These are phyloP conservation scores for Amazona vittata DNA, from an alignment of 2,113 vertebrate genomes.

Conservation along the genomic window DNA sequence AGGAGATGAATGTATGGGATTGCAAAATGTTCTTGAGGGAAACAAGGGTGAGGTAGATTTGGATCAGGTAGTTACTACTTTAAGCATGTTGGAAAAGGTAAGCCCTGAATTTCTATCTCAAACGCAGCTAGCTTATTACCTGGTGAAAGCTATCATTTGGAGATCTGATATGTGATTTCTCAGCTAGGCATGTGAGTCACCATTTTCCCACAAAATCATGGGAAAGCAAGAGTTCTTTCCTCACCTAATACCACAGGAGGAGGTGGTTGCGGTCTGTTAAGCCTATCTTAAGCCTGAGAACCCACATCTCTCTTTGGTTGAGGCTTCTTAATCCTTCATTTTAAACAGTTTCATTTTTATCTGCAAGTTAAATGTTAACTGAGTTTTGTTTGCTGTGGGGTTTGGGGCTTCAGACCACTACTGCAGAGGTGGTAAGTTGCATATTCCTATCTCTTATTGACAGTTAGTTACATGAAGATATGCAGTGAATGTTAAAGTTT, in stretches of 20 bases:
- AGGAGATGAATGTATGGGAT: not conserved
- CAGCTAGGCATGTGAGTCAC: not conserved
- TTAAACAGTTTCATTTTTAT: not conserved
- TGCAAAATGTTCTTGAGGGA: not conserved
- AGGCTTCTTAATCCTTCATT: not conserved
- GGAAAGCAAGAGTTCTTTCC: not conserved
- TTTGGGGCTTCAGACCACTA: not conserved
- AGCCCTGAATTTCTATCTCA: not conserved
- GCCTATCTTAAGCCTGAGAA: not conserved
- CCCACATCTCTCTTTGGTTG: not conserved
- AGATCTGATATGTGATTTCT: not conserved
- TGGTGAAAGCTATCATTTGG: not conserved
- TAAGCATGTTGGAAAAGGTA: not conserved
- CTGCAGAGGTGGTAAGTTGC: rapidly evolving
- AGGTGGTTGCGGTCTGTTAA: not conserved
- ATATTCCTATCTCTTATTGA: not conserved
- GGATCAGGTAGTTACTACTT: not conserved
- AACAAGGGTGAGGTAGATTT: not conserved
- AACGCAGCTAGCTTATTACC: not conserved
- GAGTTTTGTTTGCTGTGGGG: not conserved
- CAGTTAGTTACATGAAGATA: rapidly evolving
- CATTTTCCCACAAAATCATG: not conserved
- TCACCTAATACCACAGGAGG: not conserved
- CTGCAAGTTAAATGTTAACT: not conserved
- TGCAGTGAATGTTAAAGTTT: rapidly evolving